Percentiles rank a stretch among this genome's conserved stretches.
Evolutionary conservation across 2,888 invertebrate genomes (phyloP).

Genomic region (Melanchra persicariae): DNA sequence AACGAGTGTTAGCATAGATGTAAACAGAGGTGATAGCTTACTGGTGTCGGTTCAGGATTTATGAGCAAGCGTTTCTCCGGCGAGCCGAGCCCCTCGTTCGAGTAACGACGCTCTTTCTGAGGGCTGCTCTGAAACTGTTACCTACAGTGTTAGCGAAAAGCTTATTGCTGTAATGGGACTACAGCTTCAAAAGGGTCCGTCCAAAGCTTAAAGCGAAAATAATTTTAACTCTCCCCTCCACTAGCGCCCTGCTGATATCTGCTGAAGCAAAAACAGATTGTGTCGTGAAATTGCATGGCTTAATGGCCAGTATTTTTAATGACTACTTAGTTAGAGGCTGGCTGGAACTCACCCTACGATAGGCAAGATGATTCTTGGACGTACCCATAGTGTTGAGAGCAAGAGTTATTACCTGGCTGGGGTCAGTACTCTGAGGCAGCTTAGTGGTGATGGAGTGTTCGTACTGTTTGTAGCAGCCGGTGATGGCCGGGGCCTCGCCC

Average conservation of each 20-base stretch:
- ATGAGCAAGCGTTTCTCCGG: conserved; percentile 90
- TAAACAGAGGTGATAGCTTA: conserved; percentile 79
- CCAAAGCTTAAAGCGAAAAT: conserved; percentile 58
- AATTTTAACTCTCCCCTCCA: conserved; percentile 31
- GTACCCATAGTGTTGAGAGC: conserved; percentile 69
- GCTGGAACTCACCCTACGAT: conserved; percentile 34
- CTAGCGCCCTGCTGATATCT: conserved; percentile 45
- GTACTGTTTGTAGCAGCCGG: conserved; percentile 95
- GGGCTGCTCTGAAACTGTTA: conserved; percentile 89
- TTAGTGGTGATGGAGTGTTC: conserved; percentile 92
- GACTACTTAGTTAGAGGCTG: conserved; percentile 20
- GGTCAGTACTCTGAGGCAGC: conserved; percentile 82
- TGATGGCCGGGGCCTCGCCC: conserved; percentile 94
- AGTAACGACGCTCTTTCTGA: conserved; percentile 87
- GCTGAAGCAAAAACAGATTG: conserved; percentile 50
- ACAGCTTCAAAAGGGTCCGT: conserved; percentile 61
- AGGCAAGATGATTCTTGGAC: conserved; percentile 67
- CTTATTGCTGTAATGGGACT: conserved; percentile 62
- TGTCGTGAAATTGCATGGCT: conserved; percentile 25
- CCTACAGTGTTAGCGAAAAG: conserved; percentile 81
- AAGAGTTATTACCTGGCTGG: conserved; percentile 81
- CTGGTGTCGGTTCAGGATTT: conserved; percentile 89
- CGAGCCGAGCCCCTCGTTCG: conserved; percentile 84
- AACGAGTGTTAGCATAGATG: conserved; percentile 52
- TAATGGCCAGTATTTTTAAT: conserved; percentile 16